Percentiles rank a stretch among this genome's conserved stretches.
phyloP scores from a whole-genome alignment of 2,888 invertebrate genomes.

The Rapana venosa region DNA sequence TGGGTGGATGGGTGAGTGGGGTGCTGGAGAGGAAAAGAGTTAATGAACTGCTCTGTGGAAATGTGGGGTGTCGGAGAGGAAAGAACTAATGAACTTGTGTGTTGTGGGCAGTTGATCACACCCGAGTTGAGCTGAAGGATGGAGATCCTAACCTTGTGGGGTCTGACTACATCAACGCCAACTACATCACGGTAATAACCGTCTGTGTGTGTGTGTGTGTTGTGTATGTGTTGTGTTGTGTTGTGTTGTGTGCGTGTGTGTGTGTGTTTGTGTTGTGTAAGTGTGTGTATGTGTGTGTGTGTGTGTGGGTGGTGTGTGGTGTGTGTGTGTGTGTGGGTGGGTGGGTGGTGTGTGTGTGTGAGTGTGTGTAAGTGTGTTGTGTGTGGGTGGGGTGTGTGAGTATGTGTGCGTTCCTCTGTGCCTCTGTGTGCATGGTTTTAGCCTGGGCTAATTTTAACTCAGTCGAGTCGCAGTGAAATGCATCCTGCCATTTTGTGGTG shows the following conservation, averaged over 20 bases:
- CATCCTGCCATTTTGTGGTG: too few species aligned
- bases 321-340: conserved; percentile 1
- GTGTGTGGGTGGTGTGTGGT: not conserved
- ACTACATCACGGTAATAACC: conserved; percentile 86
- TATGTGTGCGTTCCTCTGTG: too few species aligned
- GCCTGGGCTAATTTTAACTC: too few species aligned
- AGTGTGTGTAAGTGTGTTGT: too few species aligned
- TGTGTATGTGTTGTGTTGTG: not conserved
- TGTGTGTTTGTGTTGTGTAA: not conserved
- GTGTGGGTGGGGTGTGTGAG: too few species aligned
- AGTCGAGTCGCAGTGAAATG: too few species aligned
- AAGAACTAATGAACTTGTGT: not conserved
- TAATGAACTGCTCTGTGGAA: too few species aligned
- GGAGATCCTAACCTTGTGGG: conserved; percentile 85
- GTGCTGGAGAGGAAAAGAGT: too few species aligned
- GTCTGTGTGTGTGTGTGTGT: not conserved
- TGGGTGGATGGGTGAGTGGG: too few species aligned
- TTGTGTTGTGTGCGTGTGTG: not conserved
- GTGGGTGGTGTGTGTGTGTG: too few species aligned
- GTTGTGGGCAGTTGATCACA: conserved; percentile 84
- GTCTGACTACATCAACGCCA: conserved; percentile 97
- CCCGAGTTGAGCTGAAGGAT: conserved; percentile 90
- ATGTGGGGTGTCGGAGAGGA: too few species aligned
- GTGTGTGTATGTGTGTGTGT: not conserved
- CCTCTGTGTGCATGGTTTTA: too few species aligned